Evolutionary conservation across 2,113 vertebrate species (phyloP), one percentile per base, ranked within the genome.

Genomic region (Trematocara zebra): DNA sequence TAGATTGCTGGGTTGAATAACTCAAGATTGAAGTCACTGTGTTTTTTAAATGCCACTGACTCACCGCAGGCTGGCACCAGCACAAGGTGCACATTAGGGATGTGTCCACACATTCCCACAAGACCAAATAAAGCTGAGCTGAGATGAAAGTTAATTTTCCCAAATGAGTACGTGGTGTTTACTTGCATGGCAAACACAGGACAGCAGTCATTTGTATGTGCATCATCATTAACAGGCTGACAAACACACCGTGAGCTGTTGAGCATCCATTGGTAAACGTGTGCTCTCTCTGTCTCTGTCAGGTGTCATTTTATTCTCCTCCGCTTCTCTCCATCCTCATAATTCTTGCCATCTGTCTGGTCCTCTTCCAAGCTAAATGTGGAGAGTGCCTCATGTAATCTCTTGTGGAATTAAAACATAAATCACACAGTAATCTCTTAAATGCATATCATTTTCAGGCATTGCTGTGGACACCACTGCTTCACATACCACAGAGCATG

Each of bases 301-400:
- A 54, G 72, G 72, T 51, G 72, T 76, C 44, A 76, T 76, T 51
- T 76, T 5, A 76, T 49, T 49, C 17, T 76, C 72, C 72, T 49
- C 44, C 2, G 26, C 44, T 76, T 33, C 72, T 31, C 26, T 51
- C 72, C 10, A 1, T 84, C 69, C 59, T 53, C 61, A 82, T 69
- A 49, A 83, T 53, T 85, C 87, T 59, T 67, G 28, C 80, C n/a
- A 42, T 80, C 26, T 14, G 23, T 88, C 67, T 44, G 42, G 82
- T 83, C 12, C 52, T 89, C 67, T 83, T 76, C 69, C 20, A n/a
- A 8, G 67, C 28, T 87, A 91, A 85, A 91, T 93, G 85, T 90
- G 84, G 76, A 89, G 72, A 93, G 88, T 57, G 80, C 67, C 20
- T 93, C 88, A 90, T 28, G 83, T 93, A 93, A 94, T 89, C 76